These are phyloP conservation scores for Euthynnus affinis DNA, from an alignment of 2,797 vertebrate species.

Conservation along the genomic window DNA sequence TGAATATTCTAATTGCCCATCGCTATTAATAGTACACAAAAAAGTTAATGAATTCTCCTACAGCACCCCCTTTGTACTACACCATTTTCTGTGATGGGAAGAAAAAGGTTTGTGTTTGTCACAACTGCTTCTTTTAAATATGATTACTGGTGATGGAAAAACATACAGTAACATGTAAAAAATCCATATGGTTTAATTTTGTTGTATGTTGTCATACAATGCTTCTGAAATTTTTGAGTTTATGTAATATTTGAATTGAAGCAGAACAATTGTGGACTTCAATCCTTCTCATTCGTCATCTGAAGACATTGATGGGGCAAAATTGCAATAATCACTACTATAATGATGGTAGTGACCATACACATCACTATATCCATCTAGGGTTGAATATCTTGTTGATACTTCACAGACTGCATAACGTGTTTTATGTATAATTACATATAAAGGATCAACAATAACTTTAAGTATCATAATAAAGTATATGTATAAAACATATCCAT, in stretches of 20 bases:
- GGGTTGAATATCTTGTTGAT: no score
- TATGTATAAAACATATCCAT: background rate
- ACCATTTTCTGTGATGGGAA: background rate
- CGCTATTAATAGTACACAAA: conserved; percentile 62
- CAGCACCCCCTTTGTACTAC: background rate
- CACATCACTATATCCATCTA: no score
- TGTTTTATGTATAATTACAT: no score
- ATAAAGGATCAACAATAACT: background rate
- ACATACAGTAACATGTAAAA: background rate
- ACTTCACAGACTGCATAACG: no score
- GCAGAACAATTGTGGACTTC: background rate
- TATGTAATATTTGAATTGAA: background rate
- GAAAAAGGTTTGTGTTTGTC: background rate
- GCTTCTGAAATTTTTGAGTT: background rate
- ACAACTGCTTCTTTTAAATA: background rate
- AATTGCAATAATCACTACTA: no score
- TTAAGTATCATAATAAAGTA: background rate
- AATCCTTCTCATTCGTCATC: background rate
- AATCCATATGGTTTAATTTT: background rate
- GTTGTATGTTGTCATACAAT: background rate
- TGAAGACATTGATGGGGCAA: no score
- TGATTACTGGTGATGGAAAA: conserved; percentile 3
- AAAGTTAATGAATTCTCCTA: conserved; percentile 75
- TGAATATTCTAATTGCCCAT: conserved; percentile 58
- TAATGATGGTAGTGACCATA: no score